These are phyloP conservation scores for Archips xylosteana DNA, from an alignment of 2,888 invertebrate genomes.

Conservation along the genomic window DNA sequence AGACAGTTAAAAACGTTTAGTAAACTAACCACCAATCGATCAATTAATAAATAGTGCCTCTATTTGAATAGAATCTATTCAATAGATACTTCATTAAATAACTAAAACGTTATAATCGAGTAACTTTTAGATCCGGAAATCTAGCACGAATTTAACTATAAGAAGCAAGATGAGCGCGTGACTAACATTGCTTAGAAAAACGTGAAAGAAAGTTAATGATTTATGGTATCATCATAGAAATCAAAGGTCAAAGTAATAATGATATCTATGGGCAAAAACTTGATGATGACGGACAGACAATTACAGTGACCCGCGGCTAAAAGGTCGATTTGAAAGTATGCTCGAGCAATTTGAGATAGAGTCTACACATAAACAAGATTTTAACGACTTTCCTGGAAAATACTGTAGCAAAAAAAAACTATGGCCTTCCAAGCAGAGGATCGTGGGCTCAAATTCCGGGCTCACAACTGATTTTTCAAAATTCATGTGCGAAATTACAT, in stretches of 20 bases:
- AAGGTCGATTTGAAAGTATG: slow-evolving; percentile 34
- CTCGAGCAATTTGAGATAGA: slow-evolving; percentile 4
- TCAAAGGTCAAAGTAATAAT: slow-evolving; percentile 35
- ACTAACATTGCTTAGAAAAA: slow-evolving; percentile 9
- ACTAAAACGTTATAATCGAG: background rate
- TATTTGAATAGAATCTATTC: no score
- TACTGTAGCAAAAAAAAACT: background rate
- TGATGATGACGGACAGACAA: slow-evolving; percentile 33
- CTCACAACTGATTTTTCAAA: no score
- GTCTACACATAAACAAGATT: background rate
- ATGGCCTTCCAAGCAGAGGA: no score
- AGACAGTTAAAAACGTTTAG: no score
- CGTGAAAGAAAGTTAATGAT: slow-evolving; percentile 22
- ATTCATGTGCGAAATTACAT: no score
- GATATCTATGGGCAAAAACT: slow-evolving; percentile 15
- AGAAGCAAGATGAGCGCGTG: background rate
- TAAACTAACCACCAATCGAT: background rate
- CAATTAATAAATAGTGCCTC: background rate
- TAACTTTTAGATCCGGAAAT: background rate
- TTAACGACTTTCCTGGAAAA: background rate
- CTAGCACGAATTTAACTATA: background rate
- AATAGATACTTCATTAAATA: background rate
- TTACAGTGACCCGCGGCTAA: slow-evolving; percentile 19
- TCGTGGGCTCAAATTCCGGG: no score
- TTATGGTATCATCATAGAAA: slow-evolving; percentile 23